Base-by-base conservation (phyloP, 2,797 vertebrate species). In the Gymnothorax javanicus region DNA sequence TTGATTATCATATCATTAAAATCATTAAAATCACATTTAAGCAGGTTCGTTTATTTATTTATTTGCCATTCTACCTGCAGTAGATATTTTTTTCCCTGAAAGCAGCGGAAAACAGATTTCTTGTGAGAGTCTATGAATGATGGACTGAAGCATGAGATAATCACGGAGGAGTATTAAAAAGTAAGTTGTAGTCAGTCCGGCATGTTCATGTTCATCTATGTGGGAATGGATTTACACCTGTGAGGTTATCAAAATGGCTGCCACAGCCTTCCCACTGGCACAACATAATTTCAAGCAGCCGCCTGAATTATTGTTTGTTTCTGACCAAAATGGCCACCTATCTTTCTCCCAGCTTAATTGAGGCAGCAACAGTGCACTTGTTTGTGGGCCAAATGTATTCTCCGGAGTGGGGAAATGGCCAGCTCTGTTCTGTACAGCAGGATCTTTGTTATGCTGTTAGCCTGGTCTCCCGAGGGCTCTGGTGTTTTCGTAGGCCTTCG, bases 1-100 rank as follows among this genome's bases (percentile, higher is more conserved):
- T 64, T 64, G 58, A 84, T 84, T 84, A 84, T 84, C 83, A 84
- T 84, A 62, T 84, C 83, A 84, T 84, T 64, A 84, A 64, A 84
- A 62, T 84, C 83, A 84, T 84, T 64, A 84, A 64, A 84, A 43
- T 43, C 27, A 7, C 33, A 50, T 64, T 62, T 20, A 20, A 84
- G 59, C 33, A 2, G 57, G 62, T 62, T 50, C 1, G 6, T 33
- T 75, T 84, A n/a, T 82, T 82, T 59, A 25, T 25, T 25, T 17
- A 58, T 64, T 64, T 64, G 7, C 62, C 17, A 23, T 79, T 54
- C 23, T 79, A 20, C 15, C 17, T 79, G n/a, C 12, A 1, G 71
- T 33, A 69, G n/a, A 69, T 69, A 23, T 27, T 11, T 2, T 27
- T 8, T 25, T 13, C 43, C 8, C 50, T 8, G 75, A 23, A 54